Evolutionary conservation across 1,140 invertebrate species (phyloP), one percentile per base, ranked within the genome.

Genomic region (Nylanderia fulva): DNA sequence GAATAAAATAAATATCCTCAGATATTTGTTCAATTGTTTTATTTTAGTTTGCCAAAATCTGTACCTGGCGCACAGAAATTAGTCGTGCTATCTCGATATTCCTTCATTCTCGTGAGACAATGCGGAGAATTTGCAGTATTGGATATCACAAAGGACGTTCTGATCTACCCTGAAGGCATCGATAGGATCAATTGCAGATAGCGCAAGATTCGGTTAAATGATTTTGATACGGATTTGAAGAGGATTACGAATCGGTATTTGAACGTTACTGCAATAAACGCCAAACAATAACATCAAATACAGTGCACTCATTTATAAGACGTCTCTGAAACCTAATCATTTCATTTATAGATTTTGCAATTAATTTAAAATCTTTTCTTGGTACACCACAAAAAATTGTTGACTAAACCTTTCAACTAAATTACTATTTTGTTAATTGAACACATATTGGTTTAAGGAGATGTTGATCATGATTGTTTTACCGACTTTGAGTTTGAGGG

Each of bases 141-240:
- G 36, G 21, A 39, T 9, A 60, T 15, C 33, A 58, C 71, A 39
- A 61, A 75, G 56, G 36, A 27, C 21, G 21, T 42, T 60, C n/a
- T 36, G 36, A 36, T 36, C 48, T 56, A 39, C 11, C 29, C 36
- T 42, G 15, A 61, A 75, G 21, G 56, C 36, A 75, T 61, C 18
- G 21, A 75, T 75, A 61, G 36, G 21, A 61, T 58, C 71, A 60
- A 74, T 74, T 58, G 71, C 21, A 58, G 58, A 74, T 21, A 18
- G 71, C 8, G 21, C 33, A 36, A 75, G 27, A 42, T 61, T 61
- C 56, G 72, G 39, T 75, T 75, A 75, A 60, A 75, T 18, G 45
- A 48, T 48, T 48, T 48, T 48, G 1, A 15, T 13, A 48, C 45
- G 56, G 36, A 58, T 75, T 77, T 63, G 24, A 18, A 42, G 74